phyloP scores from a whole-genome alignment of 2,888 invertebrate species.

The Ischnura elegans region DNA sequence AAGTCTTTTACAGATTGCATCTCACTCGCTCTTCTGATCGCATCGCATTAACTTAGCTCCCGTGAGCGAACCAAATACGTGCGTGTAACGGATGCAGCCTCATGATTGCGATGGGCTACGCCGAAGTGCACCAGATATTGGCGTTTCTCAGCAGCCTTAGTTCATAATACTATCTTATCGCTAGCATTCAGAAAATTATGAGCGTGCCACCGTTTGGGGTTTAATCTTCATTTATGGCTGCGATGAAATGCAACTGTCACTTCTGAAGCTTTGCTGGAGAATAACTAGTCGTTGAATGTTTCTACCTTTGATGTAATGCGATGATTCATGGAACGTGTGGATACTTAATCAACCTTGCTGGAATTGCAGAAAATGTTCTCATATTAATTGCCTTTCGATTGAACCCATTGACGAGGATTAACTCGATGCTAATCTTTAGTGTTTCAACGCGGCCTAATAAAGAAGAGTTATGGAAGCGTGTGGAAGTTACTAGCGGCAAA shows the following conservation, averaged over 20 bases:
- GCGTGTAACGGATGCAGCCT: neutral
- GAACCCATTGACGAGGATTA: neutral
- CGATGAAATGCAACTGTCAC: neutral
- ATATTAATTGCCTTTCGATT: neutral
- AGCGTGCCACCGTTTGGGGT: neutral
- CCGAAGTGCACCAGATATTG: neutral
- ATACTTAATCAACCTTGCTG: neutral
- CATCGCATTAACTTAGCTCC: slow-evolving; percentile 3
- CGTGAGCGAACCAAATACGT: neutral
- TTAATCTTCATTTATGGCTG: neutral
- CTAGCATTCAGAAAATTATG: neutral
- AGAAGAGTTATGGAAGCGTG: neutral
- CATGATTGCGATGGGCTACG: neutral
- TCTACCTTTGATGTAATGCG: neutral
- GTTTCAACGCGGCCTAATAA: neutral
- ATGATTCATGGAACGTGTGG: neutral
- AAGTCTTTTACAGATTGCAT: neutral
- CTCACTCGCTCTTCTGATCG: slow-evolving; percentile 33
- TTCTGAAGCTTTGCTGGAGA: neutral
- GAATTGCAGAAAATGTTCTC: neutral
- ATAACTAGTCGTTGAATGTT: neutral
- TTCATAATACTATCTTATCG: neutral
- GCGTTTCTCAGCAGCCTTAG: neutral
- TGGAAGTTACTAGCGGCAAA: neutral
- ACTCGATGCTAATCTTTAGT: neutral